Percentiles rank a stretch among this genome's conserved stretches.
These are phyloP conservation scores for Drosophila niveifrons DNA, from an alignment of 2,888 invertebrate genomes.

Conservation along the genomic window DNA sequence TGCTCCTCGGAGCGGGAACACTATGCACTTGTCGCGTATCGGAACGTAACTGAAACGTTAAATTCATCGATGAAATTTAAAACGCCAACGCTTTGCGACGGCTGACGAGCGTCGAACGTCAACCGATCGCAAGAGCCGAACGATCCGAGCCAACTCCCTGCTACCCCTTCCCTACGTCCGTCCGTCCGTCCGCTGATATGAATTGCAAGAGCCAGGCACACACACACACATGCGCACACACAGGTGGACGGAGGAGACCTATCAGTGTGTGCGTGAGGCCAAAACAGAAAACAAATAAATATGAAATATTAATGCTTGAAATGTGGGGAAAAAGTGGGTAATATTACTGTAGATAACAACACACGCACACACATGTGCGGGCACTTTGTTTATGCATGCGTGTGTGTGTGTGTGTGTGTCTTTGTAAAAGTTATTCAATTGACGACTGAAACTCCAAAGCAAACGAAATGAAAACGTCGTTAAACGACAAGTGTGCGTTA, in stretches of 20 bases:
- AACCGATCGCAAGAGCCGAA: slow-evolving; percentile 48
- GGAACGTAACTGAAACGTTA: slow-evolving; percentile 83
- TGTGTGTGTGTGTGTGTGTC: slow-evolving; percentile 15
- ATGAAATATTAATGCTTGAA: slow-evolving; percentile 77
- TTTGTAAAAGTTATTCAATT: slow-evolving; percentile 71
- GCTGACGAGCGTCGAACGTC: slow-evolving; percentile 51
- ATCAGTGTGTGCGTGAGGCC: slow-evolving; percentile 18
- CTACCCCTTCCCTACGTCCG: neutral
- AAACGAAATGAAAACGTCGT: slow-evolving; percentile 54
- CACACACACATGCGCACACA: slow-evolving; percentile 4
- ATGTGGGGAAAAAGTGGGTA: slow-evolving; percentile 71
- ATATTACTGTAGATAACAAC: slow-evolving; percentile 64
- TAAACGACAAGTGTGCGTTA: slow-evolving; percentile 41
- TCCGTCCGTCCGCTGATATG: slow-evolving; percentile 46
- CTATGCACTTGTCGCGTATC: slow-evolving; percentile 85
- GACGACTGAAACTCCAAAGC: slow-evolving; percentile 44
- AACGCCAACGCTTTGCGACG: slow-evolving; percentile 73
- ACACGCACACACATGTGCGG: slow-evolving; percentile 28
- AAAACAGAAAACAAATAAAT: slow-evolving; percentile 70
- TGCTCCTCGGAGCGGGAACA: slow-evolving; percentile 42
- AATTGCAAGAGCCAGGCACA: slow-evolving; percentile 52
- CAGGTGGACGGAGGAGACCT: slow-evolving; percentile 51
- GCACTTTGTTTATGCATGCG: slow-evolving; percentile 22
- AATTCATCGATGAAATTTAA: slow-evolving; percentile 83
- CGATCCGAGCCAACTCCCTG: slow-evolving; percentile 4